Evolutionary conservation across 1,140 invertebrate species (phyloP), one percentile per base, ranked within the genome.

Genomic region (Drosophila murphyi): DNA sequence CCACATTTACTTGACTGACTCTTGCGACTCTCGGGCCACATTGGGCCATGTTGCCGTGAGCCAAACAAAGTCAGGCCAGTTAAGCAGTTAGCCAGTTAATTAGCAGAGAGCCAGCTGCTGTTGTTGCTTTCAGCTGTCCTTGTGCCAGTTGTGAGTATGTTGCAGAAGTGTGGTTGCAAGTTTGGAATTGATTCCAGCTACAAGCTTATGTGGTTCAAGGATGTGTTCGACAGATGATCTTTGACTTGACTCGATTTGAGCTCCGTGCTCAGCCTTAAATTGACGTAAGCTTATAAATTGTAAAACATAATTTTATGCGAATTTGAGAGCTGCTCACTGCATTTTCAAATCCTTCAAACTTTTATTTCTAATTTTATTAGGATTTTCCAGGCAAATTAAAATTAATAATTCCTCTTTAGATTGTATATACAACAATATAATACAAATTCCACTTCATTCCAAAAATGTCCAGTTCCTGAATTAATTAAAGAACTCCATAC

Each of bases 21-120:
- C 73, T 65, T 80, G 69, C 69, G 59, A 73, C 69, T 76, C 68
- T 43, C 32, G 68, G 73, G 60, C 35, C 72, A 45, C 48, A 69
- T 43, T 74, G 52, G 64, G 57, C 67, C 67, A 72, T 75, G 72
- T 70, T 65, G 54, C 71, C 39, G n/a, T 39, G 54, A 72, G 73
- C 65, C 50, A 67, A 60, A 45, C 60, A 76, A 59, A 76, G 72
- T 72, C 73, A 78, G 69, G 47, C 68, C 57, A 76, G 68, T 43
- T 61, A 70, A 51, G 48, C 80, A 75, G 72, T 88, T 77, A 88
- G 83, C 83, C 85, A 87, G 80, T 87, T 87, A 88, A 87, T 87
- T 87, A 86, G 82, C 72, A 82, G 83, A 67, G 67, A 77, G 62
- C 32, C 61, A 67, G 56, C 62, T 48, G 59, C 20, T 60, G 34